A percentile compares a stretch with the other conserved stretches of the same genome.
Conservation (phyloP, 2,797 vertebrate genomes). For the Onychomys arenicola region DNA sequence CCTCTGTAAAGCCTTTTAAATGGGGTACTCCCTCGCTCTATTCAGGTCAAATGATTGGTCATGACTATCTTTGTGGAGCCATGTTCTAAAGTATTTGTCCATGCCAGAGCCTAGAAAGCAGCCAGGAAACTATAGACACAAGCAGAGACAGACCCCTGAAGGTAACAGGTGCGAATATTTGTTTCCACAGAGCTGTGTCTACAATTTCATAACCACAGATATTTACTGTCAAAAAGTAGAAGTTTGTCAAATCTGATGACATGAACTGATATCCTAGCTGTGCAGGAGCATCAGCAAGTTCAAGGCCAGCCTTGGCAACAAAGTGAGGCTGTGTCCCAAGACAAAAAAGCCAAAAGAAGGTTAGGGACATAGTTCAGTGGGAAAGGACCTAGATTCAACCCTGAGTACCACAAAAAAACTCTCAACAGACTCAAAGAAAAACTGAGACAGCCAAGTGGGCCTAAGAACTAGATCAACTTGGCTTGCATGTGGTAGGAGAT, state of each 20-base stretch:
- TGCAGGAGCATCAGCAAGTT: background rate
- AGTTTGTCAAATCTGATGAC: background rate
- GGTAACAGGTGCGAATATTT: background rate
- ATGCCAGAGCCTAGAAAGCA: background rate
- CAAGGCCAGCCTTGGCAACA: background rate
- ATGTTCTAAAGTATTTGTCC: background rate
- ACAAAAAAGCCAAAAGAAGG: background rate
- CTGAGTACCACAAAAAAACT: background rate
- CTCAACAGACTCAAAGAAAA: conserved; percentile 35
- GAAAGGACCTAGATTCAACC: background rate
- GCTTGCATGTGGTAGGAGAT: background rate
- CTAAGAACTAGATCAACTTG: background rate
- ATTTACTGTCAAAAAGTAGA: conserved; percentile 31
- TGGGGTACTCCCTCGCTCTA: background rate
- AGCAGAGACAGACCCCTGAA: background rate
- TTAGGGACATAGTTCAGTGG: background rate
- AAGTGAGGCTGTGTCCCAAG: background rate
- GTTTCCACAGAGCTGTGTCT: background rate
- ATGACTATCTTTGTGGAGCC: background rate
- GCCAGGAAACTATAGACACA: background rate
- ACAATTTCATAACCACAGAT: background rate
- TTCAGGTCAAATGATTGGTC: background rate
- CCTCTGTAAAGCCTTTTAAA: background rate
- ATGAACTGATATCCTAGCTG: background rate
- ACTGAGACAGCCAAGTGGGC: background rate